A percentile compares a stretch with the other conserved stretches of the same genome.
Conservation (phyloP, 1,140 invertebrate genomes). For the Epicauta chinensis region DNA sequence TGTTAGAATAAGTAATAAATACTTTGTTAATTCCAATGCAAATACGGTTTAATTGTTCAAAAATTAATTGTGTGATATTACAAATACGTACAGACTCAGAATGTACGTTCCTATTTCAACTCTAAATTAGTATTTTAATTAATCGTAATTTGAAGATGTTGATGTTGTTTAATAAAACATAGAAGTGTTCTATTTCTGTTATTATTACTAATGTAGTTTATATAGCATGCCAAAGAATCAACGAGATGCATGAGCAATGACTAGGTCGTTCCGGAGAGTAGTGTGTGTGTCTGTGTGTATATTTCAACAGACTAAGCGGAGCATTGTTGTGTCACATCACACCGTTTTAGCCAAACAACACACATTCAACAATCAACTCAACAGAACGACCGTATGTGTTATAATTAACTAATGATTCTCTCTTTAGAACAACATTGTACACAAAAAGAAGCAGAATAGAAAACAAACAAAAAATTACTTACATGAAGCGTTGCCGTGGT, state of each 20-base stretch:
- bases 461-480: conserved; percentile 20
- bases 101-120: too few relatives aligned
- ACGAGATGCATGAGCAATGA: conserved; percentile 18
- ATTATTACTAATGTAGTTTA: conserved; percentile 16
- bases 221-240: conserved; percentile 19
- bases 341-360: too few relatives aligned
- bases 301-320: conserved; percentile 15
- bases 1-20: too few relatives aligned
- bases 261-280: conserved; percentile 10
- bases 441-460: too few relatives aligned
- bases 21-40: too few relatives aligned
- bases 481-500: conserved; percentile 29
- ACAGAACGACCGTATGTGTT: conserved; percentile 1
- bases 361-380: conserved; percentile 5
- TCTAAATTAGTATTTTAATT: too few relatives aligned
- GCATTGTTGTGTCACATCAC: background rate
- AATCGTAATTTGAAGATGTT: too few relatives aligned
- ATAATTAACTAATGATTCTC: background rate
- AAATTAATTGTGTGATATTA: too few relatives aligned
- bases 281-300: background rate
- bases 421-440: too few relatives aligned
- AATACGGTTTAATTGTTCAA: too few relatives aligned
- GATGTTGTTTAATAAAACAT: too few relatives aligned
- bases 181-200: conserved; percentile 13
- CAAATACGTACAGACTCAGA: too few relatives aligned